phyloP scores from a whole-genome alignment of 2,113 vertebrate genomes.

The Dolichallabes microphthalmus region DNA sequence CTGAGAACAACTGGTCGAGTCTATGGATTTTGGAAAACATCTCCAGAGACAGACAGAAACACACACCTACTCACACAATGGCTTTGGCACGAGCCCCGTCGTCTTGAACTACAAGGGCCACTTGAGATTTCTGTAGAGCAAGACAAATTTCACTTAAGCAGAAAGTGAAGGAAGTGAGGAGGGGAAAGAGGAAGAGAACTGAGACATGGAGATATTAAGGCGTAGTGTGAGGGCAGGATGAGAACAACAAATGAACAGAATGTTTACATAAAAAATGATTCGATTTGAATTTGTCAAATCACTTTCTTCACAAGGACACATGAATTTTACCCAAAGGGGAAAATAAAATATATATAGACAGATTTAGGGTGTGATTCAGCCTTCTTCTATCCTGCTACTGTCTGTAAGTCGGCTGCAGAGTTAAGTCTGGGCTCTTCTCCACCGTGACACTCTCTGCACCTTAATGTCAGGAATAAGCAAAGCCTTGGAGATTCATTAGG shows the following conservation, averaged over 20 bases:
- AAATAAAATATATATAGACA: neutral
- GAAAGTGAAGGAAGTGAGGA: slow-evolving; percentile 4
- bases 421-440: slow-evolving; percentile 32
- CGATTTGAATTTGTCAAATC: neutral
- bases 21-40: slow-evolving; percentile 4
- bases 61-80: slow-evolving; percentile 54
- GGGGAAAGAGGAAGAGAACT: neutral
- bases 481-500: slow-evolving; percentile 52
- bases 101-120: slow-evolving; percentile 62
- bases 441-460: slow-evolving; percentile 32
- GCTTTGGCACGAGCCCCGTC: slow-evolving; percentile 61
- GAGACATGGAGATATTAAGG: slow-evolving; percentile 7
- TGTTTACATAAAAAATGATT: slow-evolving; percentile 19
- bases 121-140: slow-evolving; percentile 61
- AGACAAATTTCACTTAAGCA: slow-evolving; percentile 43
- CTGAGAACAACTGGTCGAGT: neutral
- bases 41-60: slow-evolving; percentile 29
- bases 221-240: neutral
- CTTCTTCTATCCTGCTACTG: slow-evolving; percentile 8
- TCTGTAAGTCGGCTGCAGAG: slow-evolving; percentile 7
- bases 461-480: slow-evolving; percentile 48
- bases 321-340: slow-evolving; percentile 19
- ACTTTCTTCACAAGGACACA: neutral
- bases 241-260: neutral
- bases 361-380: slow-evolving; percentile 29